phyloP scores from a whole-genome alignment of 1,140 invertebrate species.

The Drosophila bifasciata region DNA sequence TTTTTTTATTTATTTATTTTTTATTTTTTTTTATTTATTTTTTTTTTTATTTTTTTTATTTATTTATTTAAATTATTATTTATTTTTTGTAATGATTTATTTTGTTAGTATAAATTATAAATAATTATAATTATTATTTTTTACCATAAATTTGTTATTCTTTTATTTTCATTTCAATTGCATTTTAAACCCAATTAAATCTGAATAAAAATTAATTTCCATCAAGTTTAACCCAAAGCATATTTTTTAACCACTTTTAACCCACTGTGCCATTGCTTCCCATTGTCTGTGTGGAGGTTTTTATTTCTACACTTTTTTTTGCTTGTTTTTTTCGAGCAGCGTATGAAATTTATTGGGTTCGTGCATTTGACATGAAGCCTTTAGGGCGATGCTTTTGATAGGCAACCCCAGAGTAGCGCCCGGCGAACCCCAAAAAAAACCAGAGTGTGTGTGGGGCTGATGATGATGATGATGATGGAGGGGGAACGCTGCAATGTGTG shows the following conservation, averaged over 20 bases:
- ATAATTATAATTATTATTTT: too few species aligned
- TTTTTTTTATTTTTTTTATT: too few species aligned
- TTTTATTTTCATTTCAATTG: too few species aligned
- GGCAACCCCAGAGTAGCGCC: slow-evolving; percentile 27
- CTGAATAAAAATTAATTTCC: neutral
- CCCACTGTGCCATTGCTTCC: slow-evolving; percentile 28
- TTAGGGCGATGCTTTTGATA: slow-evolving; percentile 65
- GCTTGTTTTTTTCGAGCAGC: slow-evolving; percentile 26
- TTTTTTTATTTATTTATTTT: too few species aligned
- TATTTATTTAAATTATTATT: too few species aligned
- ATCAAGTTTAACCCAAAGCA: neutral
- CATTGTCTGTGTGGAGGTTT: slow-evolving; percentile 55
- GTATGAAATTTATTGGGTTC: slow-evolving; percentile 73
- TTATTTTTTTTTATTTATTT: too few species aligned
- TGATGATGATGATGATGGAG: slow-evolving; percentile 18
- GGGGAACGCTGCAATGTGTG: slow-evolving; percentile 2
- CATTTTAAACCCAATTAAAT: too few species aligned
- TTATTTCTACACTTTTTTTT: slow-evolving; percentile 13
- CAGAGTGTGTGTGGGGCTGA: slow-evolving; percentile 39
- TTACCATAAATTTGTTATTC: too few species aligned
- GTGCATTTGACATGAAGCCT: slow-evolving; percentile 78
- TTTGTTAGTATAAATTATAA: too few species aligned
- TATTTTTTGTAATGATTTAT: too few species aligned
- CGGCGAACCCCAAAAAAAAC: slow-evolving; percentile 9
- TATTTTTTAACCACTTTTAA: neutral